A percentile compares a stretch with the other conserved stretches of the same genome.
phyloP scores from a whole-genome alignment of 2,888 invertebrate species.

The Trichopria drosophilae region DNA sequence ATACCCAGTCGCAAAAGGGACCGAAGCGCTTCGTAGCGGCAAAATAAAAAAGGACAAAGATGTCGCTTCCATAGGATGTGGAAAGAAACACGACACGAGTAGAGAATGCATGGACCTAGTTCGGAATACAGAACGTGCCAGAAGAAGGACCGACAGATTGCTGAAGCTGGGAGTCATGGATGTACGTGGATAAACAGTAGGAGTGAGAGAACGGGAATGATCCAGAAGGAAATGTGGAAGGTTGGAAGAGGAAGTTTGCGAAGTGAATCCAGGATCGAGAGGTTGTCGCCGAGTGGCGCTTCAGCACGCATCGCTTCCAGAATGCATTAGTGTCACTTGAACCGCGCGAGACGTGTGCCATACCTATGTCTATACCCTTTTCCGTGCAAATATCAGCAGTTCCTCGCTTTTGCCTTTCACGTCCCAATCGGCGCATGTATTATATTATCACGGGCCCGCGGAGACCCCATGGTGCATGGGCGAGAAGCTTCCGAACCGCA shows the following conservation, averaged over 20 bases:
- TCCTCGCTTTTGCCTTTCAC: not conserved
- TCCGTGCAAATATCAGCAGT: too few relatives aligned
- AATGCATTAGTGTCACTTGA: conserved; percentile 37
- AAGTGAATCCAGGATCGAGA: conserved; percentile 42
- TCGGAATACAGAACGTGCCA: conserved; percentile 35
- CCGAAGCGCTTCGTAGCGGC: too few relatives aligned
- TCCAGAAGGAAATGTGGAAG: conserved; percentile 20
- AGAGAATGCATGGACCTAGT: conserved; percentile 26
- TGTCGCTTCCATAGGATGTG: not conserved
- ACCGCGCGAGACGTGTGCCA: conserved; percentile 14
- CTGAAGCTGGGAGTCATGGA: conserved; percentile 22
- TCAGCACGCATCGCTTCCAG: conserved; percentile 29
- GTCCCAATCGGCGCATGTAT: not conserved
- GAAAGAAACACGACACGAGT: not conserved
- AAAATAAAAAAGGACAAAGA: too few relatives aligned
- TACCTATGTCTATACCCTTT: conserved; percentile 1
- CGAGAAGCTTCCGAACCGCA: too few relatives aligned
- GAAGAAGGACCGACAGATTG: conserved; percentile 29
- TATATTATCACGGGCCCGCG: too few relatives aligned
- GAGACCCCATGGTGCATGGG: too few relatives aligned
- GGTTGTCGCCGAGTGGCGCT: conserved; percentile 29
- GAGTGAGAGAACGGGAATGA: too few relatives aligned
- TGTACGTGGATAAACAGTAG: too few relatives aligned
- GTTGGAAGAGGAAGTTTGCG: conserved; percentile 34
- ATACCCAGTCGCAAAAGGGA: too few relatives aligned